Base-by-base conservation (phyloP, 2,888 invertebrate species). In the Myathropa florea region DNA sequence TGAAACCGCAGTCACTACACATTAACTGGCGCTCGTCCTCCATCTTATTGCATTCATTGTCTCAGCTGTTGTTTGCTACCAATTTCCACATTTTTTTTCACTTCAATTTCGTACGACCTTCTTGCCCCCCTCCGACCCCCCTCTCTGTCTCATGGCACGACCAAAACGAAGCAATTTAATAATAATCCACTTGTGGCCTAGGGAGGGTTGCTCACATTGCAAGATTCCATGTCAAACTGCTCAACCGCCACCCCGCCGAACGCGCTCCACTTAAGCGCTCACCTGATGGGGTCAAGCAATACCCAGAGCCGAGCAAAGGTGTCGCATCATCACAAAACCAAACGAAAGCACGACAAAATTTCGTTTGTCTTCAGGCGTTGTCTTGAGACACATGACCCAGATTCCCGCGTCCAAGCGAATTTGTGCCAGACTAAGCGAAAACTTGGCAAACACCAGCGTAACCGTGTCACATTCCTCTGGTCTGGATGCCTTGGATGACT, bases 241-340 rank as follows among this genome's bases (percentile, higher is more conserved):
- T 23, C 57, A 12, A 12, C 23, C 24, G 6, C 23, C 24, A 24
- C 7, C 55, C 23, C 12, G 24, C 24, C 39, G 39, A 3, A 12
- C 3, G 18, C 68, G 80, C 76, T 76, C 84, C 81, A 81, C 67
- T 81, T 80, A 61, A 46, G 65, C 80, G 71, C 80, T 84, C 81
- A 84, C 81, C 81, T 84, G 73, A 73, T 64, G 64, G 84, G 80
- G 76, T 81, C 81, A 84, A 79, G 28, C 55, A 65, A 67, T 24
- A 71, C 67, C 53, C 53, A 77, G 33, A 59, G 61, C 28, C 9
- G 57, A 77, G 71, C 71, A 80, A 81, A 84, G 30, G 65, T 84
- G 84, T 84, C 80, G 71, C 80, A 84, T 84, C 80, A 81, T 80
- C 84, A 75, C 12, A 65, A 84, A 77, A 46, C 57, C 46, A 39